These are phyloP conservation scores for Bruchidius siliquastri DNA, from an alignment of 2,888 invertebrate species.

Conservation along the genomic window DNA sequence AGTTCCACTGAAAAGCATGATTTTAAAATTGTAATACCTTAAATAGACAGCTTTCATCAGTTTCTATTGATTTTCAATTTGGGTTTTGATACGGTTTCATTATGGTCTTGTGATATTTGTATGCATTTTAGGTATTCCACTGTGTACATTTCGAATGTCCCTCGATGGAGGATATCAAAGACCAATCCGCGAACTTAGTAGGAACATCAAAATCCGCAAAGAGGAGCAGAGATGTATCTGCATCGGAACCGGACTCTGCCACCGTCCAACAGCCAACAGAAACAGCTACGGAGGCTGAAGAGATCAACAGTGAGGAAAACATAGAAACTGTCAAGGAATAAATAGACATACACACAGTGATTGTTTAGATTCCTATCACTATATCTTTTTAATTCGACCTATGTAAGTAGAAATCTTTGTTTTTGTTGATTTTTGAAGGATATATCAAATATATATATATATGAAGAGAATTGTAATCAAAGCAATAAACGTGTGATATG, in stretches of 20 bases:
- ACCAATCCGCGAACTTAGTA: conserved; percentile 4
- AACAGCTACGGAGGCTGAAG: conserved; percentile 43
- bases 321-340: neutral
- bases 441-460: neutral
- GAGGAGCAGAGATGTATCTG: conserved; percentile 9
- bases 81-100: no score
- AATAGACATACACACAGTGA: neutral
- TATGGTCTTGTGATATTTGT: no score
- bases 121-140: conserved; percentile 76
- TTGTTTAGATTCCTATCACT: neutral
- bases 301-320: conserved; percentile 18
- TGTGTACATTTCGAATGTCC: conserved; percentile 98
- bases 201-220: conserved; percentile 8
- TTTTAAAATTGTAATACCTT: no score
- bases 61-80: no score
- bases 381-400: neutral
- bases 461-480: neutral
- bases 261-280: conserved; percentile 34
- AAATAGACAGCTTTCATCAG: no score
- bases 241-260: conserved; percentile 6
- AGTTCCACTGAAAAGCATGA: no score
- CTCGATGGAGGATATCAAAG: conserved; percentile 52
- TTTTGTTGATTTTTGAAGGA: neutral
- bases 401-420: neutral
- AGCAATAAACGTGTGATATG: neutral